Evolutionary conservation across 2,797 vertebrate genomes (phyloP).

Genomic region (Poecilia wingei): DNA sequence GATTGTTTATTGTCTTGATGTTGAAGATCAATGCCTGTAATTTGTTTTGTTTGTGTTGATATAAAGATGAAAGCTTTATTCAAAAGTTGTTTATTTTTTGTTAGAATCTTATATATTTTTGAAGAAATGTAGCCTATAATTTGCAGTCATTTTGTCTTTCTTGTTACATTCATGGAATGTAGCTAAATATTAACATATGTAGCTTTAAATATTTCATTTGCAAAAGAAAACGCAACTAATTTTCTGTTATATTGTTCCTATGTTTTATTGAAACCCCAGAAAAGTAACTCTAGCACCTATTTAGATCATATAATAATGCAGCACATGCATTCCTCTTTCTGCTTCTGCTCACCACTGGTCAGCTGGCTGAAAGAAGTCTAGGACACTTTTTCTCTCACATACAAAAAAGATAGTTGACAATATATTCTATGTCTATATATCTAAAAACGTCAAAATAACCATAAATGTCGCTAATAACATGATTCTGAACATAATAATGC

Average conservation of each 20-base stretch:
- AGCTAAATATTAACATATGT: not conserved
- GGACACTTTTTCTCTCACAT: not conserved
- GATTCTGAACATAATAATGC: not conserved
- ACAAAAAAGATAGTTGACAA: not conserved
- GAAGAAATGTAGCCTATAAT: not conserved
- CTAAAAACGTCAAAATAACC: not conserved
- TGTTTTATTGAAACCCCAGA: not conserved
- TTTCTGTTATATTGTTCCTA: not conserved
- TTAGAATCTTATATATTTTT: not conserved
- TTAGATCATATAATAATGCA: not conserved
- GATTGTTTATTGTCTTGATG: not conserved
- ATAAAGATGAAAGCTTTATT: not conserved
- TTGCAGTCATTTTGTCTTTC: not conserved
- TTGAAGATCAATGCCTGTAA: not conserved
- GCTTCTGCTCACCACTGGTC: not conserved
- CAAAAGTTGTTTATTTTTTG: not conserved
- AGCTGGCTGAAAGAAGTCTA: not conserved
- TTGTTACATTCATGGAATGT: not conserved
- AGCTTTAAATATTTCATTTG: not conserved
- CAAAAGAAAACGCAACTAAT: not conserved
- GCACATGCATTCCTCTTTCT: not conserved
- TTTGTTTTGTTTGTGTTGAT: not conserved
- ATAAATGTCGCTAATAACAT: not conserved
- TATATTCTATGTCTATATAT: not conserved
- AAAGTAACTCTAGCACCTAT: not conserved